Percentiles rank a stretch among this genome's conserved stretches.
Conservation (phyloP, 2,888 invertebrate genomes). For the Luperina nickerlii region DNA sequence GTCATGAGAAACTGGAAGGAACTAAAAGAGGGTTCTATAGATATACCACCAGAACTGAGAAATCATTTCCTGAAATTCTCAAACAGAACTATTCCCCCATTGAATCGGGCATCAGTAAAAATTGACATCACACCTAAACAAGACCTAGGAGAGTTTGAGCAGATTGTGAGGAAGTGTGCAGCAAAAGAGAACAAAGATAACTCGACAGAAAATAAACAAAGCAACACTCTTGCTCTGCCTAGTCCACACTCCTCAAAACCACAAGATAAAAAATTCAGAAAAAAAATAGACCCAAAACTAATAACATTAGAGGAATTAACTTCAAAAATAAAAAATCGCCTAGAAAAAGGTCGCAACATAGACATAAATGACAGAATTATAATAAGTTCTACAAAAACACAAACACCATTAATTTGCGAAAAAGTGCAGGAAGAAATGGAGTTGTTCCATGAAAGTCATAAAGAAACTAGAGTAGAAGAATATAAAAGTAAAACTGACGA, state of each 20-base stretch:
- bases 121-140: slow-evolving; percentile 76
- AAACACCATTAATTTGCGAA: slow-evolving; percentile 53
- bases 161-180: slow-evolving; percentile 86
- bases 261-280: slow-evolving; percentile 43
- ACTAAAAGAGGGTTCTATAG: slow-evolving; percentile 90
- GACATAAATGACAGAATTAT: slow-evolving; percentile 82
- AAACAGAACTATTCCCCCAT: slow-evolving; percentile 88
- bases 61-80: slow-evolving; percentile 93
- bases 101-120: slow-evolving; percentile 81
- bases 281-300: slow-evolving; percentile 70
- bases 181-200: slow-evolving; percentile 64
- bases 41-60: slow-evolving; percentile 84
- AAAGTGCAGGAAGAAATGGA: slow-evolving; percentile 74
- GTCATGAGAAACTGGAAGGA: slow-evolving; percentile 93
- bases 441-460: slow-evolving; percentile 62
- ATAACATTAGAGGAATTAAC: slow-evolving; percentile 83
- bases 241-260: slow-evolving; percentile 23
- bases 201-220: slow-evolving; percentile 35
- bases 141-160: slow-evolving; percentile 86
- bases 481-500: slow-evolving; percentile 72
- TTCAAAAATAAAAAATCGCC: slow-evolving; percentile 77
- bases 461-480: slow-evolving; percentile 68
- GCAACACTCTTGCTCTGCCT: slow-evolving; percentile 32
- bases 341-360: slow-evolving; percentile 79
- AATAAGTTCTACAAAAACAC: slow-evolving; percentile 70